Evolutionary conservation across 2,113 vertebrate genomes (phyloP), one percentile per base, ranked within the genome.

Genomic region (Gobius niger): DNA sequence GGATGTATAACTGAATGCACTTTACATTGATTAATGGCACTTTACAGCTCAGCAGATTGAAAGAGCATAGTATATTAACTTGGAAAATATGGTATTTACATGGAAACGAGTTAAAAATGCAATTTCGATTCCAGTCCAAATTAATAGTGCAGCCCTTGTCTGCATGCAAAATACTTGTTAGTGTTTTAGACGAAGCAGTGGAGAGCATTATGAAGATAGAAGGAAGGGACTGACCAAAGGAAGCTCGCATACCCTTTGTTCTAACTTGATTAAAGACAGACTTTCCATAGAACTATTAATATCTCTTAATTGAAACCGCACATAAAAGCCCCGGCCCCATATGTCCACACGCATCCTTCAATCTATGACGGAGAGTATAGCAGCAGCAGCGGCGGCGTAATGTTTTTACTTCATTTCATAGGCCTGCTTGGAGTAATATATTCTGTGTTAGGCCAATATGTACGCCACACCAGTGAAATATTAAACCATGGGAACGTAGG

Each of bases 401-500:
- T 50, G 62, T 52, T 81, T 76, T 84, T 81, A 62, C 62, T 82
- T 81, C 59, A 85, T 82, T 85, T 86, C 24, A 72, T 78, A 72
- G 76, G 72, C 18, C 68, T 81, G 79, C 85, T 80, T 83, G 76
- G 80, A 60, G 59, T 76, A 83, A 80, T 63, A 63, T 14, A 42
- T 81, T 78, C 78, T 84, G 61, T 47, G 60, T 41, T 34, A 81
- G 71, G 65, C 61, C 69, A 83, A 82, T 67, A 80, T 67, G 76
- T 83, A 82, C 63, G 76, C 72, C 75, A 76, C 74, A 82, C 72
- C 44, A 75, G 65, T 89, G 90, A 86, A 91, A 92, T 82, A 80
- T 83, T 86, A 91, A 85, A 89, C 88, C 86, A 81, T 85, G 89
- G 85, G 89, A 91, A 90, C 87, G 77, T 52, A 72, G 10, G 47